Evolutionary conservation across 2,797 vertebrate species (phyloP).

Genomic region (Sarcoramphus papa): DNA sequence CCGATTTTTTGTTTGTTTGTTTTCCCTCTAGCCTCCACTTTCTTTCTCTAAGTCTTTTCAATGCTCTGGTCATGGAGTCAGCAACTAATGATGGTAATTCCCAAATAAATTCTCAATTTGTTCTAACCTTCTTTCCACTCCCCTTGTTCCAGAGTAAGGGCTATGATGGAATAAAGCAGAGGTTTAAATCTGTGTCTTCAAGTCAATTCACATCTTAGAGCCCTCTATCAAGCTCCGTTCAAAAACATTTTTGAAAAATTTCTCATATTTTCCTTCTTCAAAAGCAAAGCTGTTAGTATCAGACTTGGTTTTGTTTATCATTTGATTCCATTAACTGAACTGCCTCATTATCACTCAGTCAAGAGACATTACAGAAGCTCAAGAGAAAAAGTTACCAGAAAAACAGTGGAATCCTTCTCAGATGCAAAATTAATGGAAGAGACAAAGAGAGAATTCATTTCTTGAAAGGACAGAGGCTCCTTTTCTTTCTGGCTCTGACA

Average conservation of each 20-base stretch:
- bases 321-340: background rate
- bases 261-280: background rate
- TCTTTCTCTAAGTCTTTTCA: background rate
- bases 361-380: background rate
- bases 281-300: background rate
- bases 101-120: background rate
- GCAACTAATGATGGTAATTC: background rate
- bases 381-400: background rate
- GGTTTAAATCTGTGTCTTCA: background rate
- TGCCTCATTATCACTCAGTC: background rate
- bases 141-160: background rate
- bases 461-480: background rate
- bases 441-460: background rate
- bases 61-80: background rate
- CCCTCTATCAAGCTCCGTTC: background rate
- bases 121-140: background rate
- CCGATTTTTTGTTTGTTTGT: background rate
- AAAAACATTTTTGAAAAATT: background rate
- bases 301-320: background rate
- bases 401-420: background rate
- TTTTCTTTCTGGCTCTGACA: background rate
- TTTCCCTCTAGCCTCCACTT: background rate
- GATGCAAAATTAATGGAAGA: background rate
- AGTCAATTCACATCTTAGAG: background rate
- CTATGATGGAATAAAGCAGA: fast-evolving